These are phyloP conservation scores for Chrysotoxum bicinctum DNA, from an alignment of 2,888 invertebrate species.

Conservation along the genomic window DNA sequence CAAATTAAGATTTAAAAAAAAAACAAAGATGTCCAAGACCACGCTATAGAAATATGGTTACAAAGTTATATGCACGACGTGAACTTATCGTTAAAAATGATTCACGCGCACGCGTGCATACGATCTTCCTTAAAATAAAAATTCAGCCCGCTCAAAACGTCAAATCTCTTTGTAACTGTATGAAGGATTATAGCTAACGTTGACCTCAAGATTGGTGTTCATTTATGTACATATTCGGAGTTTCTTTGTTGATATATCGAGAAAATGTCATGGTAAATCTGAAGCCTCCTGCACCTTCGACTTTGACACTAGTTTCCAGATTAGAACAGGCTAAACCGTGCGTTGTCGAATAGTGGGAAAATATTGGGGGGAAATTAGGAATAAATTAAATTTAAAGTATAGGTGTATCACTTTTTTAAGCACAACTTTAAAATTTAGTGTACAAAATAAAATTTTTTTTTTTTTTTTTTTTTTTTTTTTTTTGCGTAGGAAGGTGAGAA, in stretches of 20 bases:
- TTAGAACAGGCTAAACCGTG: constrained; percentile 37
- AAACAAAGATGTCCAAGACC: constrained; percentile 29
- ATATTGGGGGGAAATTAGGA: neutral
- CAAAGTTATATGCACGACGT: constrained; percentile 64
- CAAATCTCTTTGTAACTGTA: constrained; percentile 28
- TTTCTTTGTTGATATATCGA: constrained; percentile 23
- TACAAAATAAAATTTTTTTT: too few relatives aligned
- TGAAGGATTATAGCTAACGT: neutral
- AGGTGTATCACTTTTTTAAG: neutral
- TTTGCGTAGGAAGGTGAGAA: too few relatives aligned
- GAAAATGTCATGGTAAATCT: constrained; percentile 55
- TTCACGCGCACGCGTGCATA: constrained; percentile 69
- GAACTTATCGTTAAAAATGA: constrained; percentile 68
- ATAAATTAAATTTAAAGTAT: neutral
- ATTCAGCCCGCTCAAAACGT: constrained; percentile 4
- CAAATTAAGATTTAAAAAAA: constrained; percentile 49
- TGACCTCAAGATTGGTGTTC: constrained; percentile 16
- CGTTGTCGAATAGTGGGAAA: neutral
- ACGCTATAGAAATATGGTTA: constrained; percentile 46
- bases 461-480: too few relatives aligned
- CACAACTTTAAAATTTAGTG: too few relatives aligned
- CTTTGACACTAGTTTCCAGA: constrained; percentile 49
- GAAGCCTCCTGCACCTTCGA: constrained; percentile 33
- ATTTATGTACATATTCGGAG: neutral
- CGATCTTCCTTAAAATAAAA: constrained; percentile 34